Conservation (phyloP, 2,113 vertebrate species). For the Podarcis raffonei region DNA sequence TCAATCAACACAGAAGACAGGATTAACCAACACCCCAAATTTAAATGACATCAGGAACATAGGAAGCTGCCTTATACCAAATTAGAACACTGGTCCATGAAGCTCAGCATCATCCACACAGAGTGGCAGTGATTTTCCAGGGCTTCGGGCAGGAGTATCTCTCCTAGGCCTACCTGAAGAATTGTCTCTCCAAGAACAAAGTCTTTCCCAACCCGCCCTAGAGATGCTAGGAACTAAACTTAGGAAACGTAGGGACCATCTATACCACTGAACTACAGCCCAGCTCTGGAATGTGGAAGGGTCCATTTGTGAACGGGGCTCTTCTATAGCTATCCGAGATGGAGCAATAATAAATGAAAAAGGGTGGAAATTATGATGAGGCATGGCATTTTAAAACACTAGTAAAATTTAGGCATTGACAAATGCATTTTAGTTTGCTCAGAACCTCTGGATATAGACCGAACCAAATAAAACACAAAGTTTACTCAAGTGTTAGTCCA, state of each 20-base stretch:
- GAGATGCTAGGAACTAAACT: neutral
- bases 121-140: neutral
- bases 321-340: too few species aligned
- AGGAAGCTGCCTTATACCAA: neutral
- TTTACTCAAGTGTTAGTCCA: neutral
- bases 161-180: too few species aligned
- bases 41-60: neutral
- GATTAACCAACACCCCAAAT: neutral
- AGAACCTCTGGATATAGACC: neutral
- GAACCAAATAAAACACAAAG: neutral
- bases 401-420: neutral
- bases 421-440: neutral
- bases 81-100: too few species aligned
- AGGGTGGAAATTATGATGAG: neutral
- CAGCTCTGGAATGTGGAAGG: neutral
- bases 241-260: neutral
- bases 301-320: too few species aligned
- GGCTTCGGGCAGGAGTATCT: neutral
- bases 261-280: neutral
- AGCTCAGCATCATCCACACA: too few species aligned
- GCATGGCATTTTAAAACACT: neutral
- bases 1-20: neutral
- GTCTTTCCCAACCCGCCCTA: neutral
- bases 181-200: too few species aligned
- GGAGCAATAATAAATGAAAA: neutral